A percentile compares a stretch with the other conserved stretches of the same genome.
Conservation (phyloP, 37 sponge, comb jelly and placozoan genomes). For the Aphrocallistes beatrix region DNA sequence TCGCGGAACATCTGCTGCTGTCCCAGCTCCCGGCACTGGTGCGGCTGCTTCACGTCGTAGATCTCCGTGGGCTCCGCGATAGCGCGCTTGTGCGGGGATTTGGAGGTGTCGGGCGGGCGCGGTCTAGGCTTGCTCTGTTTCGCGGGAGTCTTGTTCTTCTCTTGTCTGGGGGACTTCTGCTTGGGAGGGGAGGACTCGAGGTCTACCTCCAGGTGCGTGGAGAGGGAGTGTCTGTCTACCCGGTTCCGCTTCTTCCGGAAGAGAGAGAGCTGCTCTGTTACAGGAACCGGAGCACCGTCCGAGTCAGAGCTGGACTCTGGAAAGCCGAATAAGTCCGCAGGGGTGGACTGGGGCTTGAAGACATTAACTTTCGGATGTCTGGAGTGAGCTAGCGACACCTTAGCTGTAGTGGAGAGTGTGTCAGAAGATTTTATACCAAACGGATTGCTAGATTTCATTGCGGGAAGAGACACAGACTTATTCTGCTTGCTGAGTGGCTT, state of each 20-base stretch:
- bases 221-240: neutral
- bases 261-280: neutral
- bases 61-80: neutral
- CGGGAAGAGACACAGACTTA: neutral
- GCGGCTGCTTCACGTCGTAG: neutral
- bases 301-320: neutral
- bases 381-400: neutral
- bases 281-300: neutral
- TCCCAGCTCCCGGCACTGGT: slow-evolving; percentile 1
- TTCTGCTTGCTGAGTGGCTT: neutral
- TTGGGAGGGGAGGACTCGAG: neutral
- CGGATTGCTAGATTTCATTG: slow-evolving; percentile 16
- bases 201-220: neutral
- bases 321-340: neutral
- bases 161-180: neutral
- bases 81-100: neutral
- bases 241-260: slow-evolving; percentile 6
- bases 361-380: neutral
- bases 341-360: neutral
- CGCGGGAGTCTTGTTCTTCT: neutral
- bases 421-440: neutral
- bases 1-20: slow-evolving; percentile 18
- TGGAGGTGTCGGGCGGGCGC: neutral
- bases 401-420: neutral
- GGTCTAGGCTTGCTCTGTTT: neutral